These are phyloP conservation scores for Scaptodrosophila lebanonensis DNA, from an alignment of 1,140 invertebrate species.

Conservation along the genomic window DNA sequence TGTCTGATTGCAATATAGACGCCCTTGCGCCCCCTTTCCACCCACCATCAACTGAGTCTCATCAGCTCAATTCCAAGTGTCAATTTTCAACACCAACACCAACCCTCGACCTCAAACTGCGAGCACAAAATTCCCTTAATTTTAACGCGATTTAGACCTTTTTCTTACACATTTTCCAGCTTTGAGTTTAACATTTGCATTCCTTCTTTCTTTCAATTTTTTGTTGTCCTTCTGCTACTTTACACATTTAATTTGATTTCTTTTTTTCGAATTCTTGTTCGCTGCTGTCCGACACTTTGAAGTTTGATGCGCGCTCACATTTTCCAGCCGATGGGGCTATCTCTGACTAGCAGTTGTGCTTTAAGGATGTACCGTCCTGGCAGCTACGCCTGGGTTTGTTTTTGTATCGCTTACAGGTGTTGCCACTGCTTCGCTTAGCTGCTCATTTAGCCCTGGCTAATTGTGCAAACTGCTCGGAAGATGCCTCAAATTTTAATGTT, in stretches of 20 bases:
- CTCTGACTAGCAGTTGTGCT: background rate
- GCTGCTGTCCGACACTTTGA: slow-evolving; percentile 31
- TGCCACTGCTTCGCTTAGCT: slow-evolving; percentile 65
- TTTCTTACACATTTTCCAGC: slow-evolving; percentile 47
- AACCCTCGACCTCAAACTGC: background rate
- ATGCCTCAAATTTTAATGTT: slow-evolving; percentile 58
- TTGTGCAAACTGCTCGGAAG: slow-evolving; percentile 42
- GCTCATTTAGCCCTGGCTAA: slow-evolving; percentile 62
- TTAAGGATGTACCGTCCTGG: background rate
- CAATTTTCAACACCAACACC: slow-evolving; percentile 68
- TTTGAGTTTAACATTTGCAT: slow-evolving; percentile 39
- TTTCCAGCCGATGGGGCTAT: slow-evolving; percentile 23
- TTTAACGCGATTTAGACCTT: slow-evolving; percentile 67
- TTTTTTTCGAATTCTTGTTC: slow-evolving; percentile 30
- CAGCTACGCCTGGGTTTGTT: slow-evolving; percentile 18
- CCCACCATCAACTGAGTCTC: background rate
- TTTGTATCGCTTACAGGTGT: slow-evolving; percentile 54
- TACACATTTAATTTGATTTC: slow-evolving; percentile 75
- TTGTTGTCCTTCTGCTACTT: slow-evolving; percentile 67
- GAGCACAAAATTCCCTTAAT: slow-evolving; percentile 51
- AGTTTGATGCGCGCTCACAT: slow-evolving; percentile 58
- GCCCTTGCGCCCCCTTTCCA: slow-evolving; percentile 4
- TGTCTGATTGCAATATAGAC: slow-evolving; percentile 57
- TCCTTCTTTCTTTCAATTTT: slow-evolving; percentile 16
- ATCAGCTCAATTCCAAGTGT: slow-evolving; percentile 61